Evolutionary conservation across 2,113 vertebrate species (phyloP).

Genomic region (Romanogobio albipinnatus): DNA sequence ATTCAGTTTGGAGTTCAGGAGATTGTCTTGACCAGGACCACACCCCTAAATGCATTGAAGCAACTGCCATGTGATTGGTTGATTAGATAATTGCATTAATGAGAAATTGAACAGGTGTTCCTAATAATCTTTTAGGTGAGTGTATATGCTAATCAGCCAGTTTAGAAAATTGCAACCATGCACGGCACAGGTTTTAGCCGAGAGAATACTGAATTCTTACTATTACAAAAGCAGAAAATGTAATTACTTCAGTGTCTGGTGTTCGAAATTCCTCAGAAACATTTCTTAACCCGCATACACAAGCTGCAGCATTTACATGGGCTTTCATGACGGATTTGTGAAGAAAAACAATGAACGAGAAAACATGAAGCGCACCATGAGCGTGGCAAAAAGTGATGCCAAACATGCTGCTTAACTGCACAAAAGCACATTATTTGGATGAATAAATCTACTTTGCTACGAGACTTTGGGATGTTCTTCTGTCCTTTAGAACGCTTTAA

Average conservation of each 20-base stretch:
- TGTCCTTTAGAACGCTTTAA: not conserved
- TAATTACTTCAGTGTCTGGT: slow-evolving; percentile 8
- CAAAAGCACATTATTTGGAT: not conserved
- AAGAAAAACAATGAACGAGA: not conserved
- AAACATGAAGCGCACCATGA: not conserved
- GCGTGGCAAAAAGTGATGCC: not conserved
- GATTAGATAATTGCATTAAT: too few species aligned
- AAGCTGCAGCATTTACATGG: slow-evolving; percentile 13
- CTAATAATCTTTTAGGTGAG: too few species aligned
- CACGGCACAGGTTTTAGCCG: not conserved
- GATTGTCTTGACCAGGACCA: too few species aligned
- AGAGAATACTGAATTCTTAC: slow-evolving; percentile 7
- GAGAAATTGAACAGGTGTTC: too few species aligned
- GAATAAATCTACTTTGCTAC: not conserved
- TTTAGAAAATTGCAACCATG: not conserved
- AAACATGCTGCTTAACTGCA: slow-evolving; percentile 13
- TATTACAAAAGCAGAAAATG: slow-evolving; percentile 20
- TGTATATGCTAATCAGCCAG: not conserved
- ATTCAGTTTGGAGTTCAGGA: too few species aligned
- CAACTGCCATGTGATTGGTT: too few species aligned
- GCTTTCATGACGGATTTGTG: slow-evolving; percentile 18
- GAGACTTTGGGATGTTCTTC: not conserved
- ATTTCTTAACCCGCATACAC: slow-evolving; percentile 18
- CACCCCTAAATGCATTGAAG: too few species aligned
- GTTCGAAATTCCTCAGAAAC: slow-evolving; percentile 14